Conservation (phyloP, 2,888 invertebrate genomes). For the Apamea sordens region DNA sequence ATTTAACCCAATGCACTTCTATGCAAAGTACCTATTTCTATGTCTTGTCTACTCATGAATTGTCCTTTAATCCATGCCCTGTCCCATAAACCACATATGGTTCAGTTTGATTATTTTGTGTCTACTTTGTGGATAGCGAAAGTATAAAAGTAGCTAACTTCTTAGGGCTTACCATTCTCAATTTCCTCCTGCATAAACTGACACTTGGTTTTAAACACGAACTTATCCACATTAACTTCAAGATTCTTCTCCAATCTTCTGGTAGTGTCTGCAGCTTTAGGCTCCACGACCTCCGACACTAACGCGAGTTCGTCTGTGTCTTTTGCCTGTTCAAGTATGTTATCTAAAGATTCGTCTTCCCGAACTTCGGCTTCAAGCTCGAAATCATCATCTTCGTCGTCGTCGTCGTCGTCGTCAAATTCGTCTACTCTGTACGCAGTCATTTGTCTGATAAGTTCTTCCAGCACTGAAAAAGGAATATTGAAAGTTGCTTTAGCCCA, state of each 20-base stretch:
- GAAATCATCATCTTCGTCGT: conserved; percentile 82
- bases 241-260: conserved; percentile 72
- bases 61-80: neutral
- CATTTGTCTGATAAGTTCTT: conserved; percentile 93
- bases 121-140: neutral
- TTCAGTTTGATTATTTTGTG: neutral
- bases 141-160: neutral
- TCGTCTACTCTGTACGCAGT: conserved; percentile 89
- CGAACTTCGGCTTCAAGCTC: conserved; percentile 71
- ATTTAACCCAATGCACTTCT: neutral
- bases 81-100: neutral
- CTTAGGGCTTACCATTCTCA: conserved; percentile 74
- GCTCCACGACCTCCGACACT: conserved; percentile 80
- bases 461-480: conserved; percentile 87
- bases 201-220: conserved; percentile 89
- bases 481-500: neutral
- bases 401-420: conserved; percentile 85
- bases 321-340: conserved; percentile 52
- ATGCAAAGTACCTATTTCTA: neutral
- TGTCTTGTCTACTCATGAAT: neutral
- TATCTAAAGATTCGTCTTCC: conserved; percentile 65
- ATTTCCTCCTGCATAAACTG: conserved; percentile 88
- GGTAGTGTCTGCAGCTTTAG: conserved; percentile 81
- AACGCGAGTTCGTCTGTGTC: conserved; percentile 72
- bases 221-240: conserved; percentile 71